Percentiles rank a stretch among this genome's conserved stretches.
phyloP scores from a whole-genome alignment of 2,797 vertebrate species.

The Salarias fasciatus region DNA sequence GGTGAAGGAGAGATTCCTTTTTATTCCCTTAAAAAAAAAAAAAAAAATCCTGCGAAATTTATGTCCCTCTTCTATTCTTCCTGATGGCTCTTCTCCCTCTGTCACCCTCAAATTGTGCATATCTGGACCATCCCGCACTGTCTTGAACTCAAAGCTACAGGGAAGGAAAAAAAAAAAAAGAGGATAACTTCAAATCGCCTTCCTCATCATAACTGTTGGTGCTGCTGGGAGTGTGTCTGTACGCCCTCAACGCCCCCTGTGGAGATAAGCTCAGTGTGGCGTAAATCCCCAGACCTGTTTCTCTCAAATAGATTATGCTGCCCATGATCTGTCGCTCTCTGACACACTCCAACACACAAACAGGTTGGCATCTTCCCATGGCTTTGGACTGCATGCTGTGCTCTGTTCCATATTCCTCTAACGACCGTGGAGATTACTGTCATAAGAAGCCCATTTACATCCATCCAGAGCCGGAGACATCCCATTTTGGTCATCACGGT shows the following conservation, averaged over 20 bases:
- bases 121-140: slow-evolving; percentile 26
- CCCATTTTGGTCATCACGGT: neutral
- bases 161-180: slow-evolving; percentile 31
- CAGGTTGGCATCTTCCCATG: slow-evolving; percentile 45
- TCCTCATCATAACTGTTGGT: slow-evolving; percentile 51
- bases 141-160: slow-evolving; percentile 22
- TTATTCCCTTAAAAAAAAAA: neutral
- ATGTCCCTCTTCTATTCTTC: neutral
- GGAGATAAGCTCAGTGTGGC: slow-evolving; percentile 52
- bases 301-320: slow-evolving; percentile 53
- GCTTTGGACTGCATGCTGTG: slow-evolving; percentile 56
- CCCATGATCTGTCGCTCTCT: slow-evolving; percentile 10
- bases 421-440: slow-evolving; percentile 51
- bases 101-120: slow-evolving; percentile 30
- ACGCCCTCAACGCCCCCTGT: slow-evolving; percentile 39
- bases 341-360: neutral
- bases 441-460: slow-evolving; percentile 1
- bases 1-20: slow-evolving; percentile 26
- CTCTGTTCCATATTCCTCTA: slow-evolving; percentile 54
- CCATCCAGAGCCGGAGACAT: neutral
- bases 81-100: neutral
- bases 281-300: slow-evolving; percentile 65
- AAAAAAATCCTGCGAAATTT: slow-evolving; percentile 14
- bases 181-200: slow-evolving; percentile 53
- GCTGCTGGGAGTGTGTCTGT: slow-evolving; percentile 46